Evolutionary conservation across 2,888 invertebrate genomes (phyloP).

Genomic region (Oligia latruncula): DNA sequence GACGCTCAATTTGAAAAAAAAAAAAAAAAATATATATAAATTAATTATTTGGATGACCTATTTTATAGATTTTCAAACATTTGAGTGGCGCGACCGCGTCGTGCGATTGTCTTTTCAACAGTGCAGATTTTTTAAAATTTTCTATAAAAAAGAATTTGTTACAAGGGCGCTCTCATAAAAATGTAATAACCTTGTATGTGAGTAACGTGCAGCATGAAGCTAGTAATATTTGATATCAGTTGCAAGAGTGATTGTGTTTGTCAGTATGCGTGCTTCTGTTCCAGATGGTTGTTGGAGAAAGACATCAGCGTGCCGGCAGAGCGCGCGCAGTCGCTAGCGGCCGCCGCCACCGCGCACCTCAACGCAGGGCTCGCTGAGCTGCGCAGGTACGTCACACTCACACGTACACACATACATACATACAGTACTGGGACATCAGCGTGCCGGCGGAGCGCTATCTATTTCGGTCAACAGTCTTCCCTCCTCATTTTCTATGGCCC

Average conservation of each 20-base stretch:
- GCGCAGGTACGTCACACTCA: slow-evolving; percentile 88
- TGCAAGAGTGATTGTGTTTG: neutral
- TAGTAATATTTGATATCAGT: neutral
- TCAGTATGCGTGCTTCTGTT: slow-evolving; percentile 40
- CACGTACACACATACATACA: neutral
- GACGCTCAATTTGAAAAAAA: too few relatives aligned
- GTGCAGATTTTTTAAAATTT: neutral
- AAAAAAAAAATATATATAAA: too few relatives aligned
- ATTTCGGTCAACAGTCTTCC: too few relatives aligned
- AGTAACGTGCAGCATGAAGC: neutral
- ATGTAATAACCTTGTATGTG: neutral
- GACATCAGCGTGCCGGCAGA: slow-evolving; percentile 97
- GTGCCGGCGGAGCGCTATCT: neutral
- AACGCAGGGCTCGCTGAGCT: slow-evolving; percentile 95
- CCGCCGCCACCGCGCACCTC: slow-evolving; percentile 95
- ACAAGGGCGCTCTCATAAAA: neutral
- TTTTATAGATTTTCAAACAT: too few relatives aligned
- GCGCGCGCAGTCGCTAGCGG: slow-evolving; percentile 96
- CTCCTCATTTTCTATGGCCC: too few relatives aligned
- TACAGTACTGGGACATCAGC: neutral
- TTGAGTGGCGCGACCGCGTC: too few relatives aligned
- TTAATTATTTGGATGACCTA: too few relatives aligned
- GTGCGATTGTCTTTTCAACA: too few relatives aligned
- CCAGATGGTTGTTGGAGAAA: slow-evolving; percentile 93
- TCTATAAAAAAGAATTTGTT: neutral